Evolutionary conservation across 1,140 invertebrate genomes (phyloP).

Genomic region (Homalodisca vitripennis): DNA sequence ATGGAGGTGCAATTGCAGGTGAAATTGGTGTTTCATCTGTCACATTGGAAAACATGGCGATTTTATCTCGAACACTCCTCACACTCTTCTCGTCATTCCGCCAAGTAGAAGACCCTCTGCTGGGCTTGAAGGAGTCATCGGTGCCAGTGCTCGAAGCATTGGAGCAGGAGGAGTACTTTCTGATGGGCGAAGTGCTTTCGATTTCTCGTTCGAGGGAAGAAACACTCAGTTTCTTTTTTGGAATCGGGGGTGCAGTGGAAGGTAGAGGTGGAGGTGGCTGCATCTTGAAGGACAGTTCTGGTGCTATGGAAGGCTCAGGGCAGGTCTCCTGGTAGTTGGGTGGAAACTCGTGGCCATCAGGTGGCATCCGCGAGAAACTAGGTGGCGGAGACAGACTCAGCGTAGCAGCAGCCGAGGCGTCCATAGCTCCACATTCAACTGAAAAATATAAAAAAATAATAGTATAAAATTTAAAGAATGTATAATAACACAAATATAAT

Average conservation of each 20-base stretch:
- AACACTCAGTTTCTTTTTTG: slow-evolving; percentile 42
- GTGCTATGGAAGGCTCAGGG: neutral
- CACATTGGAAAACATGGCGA: slow-evolving; percentile 76
- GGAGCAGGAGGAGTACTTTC: slow-evolving; percentile 13
- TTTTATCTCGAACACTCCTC: slow-evolving; percentile 80
- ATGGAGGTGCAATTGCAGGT: slow-evolving; percentile 40
- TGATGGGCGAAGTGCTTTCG: slow-evolving; percentile 33
- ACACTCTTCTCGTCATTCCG: slow-evolving; percentile 72
- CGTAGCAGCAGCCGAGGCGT: slow-evolving; percentile 23
- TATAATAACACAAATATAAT: neutral
- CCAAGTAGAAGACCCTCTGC: slow-evolving; percentile 43
- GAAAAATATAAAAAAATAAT: slow-evolving; percentile 39
- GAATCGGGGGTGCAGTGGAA: slow-evolving; percentile 41
- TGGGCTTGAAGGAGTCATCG: neutral
- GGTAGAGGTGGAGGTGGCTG: slow-evolving; percentile 45
- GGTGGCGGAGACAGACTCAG: slow-evolving; percentile 42
- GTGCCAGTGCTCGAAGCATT: slow-evolving; percentile 17
- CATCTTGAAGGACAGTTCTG: slow-evolving; percentile 30
- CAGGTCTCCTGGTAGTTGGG: slow-evolving; percentile 47
- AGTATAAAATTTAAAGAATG: slow-evolving; percentile 16
- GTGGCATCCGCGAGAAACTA: slow-evolving; percentile 67
- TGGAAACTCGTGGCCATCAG: slow-evolving; percentile 86
- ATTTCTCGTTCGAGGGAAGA: slow-evolving; percentile 15
- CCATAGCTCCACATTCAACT: slow-evolving; percentile 30
- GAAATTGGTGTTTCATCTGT: slow-evolving; percentile 44